phyloP scores from a whole-genome alignment of 2,797 vertebrate species.

The Echiichthys vipera region DNA sequence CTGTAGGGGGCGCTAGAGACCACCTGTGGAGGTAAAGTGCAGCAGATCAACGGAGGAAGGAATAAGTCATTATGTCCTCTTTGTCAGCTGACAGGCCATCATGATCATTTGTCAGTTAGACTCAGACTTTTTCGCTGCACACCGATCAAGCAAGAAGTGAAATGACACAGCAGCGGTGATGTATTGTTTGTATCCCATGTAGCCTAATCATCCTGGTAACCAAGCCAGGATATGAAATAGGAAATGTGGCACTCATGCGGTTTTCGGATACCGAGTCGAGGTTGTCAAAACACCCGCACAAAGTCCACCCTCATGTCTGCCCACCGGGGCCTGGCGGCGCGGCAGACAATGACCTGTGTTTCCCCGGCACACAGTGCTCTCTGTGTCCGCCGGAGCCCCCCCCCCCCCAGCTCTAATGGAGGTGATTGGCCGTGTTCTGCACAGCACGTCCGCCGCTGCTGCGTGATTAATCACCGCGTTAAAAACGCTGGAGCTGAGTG shows the following conservation, averaged over 20 bases:
- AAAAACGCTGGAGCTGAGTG: conserved; percentile 62
- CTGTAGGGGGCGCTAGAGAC: conserved; percentile 63
- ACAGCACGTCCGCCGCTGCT: conserved; percentile 66
- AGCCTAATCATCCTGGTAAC: conserved; percentile 51
- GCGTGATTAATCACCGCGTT: conserved; percentile 84
- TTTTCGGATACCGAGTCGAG: conserved; percentile 70
- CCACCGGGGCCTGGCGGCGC: conserved; percentile 62
- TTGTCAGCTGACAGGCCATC: neutral
- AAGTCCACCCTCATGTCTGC: conserved; percentile 75
- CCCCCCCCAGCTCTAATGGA: conserved; percentile 56
- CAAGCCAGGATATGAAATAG: conserved; percentile 60
- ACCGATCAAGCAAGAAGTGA: neutral
- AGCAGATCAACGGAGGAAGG: neutral
- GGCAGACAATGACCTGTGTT: conserved; percentile 81
- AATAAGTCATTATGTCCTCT: neutral
- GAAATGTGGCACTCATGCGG: conserved; percentile 66
- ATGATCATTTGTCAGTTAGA: neutral
- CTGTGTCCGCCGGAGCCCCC: conserved; percentile 73
- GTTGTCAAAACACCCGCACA: conserved; percentile 81
- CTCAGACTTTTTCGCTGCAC: neutral
- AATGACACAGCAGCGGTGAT: conserved; percentile 5
- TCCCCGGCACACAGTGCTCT: conserved; percentile 79
- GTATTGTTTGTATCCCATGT: conserved; percentile 32
- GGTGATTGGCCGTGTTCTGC: conserved; percentile 67
- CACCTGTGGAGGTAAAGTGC: conserved; percentile 1